Base-by-base conservation (phyloP, 2,113 vertebrate genomes). In the Prionailurus viverrinus region DNA sequence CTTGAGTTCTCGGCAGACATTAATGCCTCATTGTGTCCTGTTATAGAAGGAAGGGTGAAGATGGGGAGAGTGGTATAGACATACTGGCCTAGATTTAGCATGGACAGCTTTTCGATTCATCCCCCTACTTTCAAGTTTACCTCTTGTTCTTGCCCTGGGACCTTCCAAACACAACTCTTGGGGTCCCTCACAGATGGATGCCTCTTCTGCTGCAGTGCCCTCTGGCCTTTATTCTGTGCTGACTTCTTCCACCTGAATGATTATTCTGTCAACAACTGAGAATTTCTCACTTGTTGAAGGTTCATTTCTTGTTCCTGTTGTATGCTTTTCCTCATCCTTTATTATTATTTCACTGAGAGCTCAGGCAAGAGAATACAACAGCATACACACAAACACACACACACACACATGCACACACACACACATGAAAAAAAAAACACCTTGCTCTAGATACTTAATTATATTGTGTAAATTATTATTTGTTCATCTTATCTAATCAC, bases 111-210 rank as follows among this genome's bases (percentile, higher is more conserved):
- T 51, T 45, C 13, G 9, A 39, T 18, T 13, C 41, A 15, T 31
- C 18, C 3, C 3, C 5, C 66, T 63, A 74, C 80, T 39, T n/a
- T 16, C 19, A 36, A 5, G 15, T 45, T 15, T 21, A 8, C 1
- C 16, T 25, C 3, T 41, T 16, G 5, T 78, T 41, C 19, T 74
- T 68, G 31, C 5, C 3, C 18, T 73, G 6, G 9, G 21, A 63
- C 3, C 2, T 1, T 74, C 14, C 2, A 86, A 16, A n/a, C 3
- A 1, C 31, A 31, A 25, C 16, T 45, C 7, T 0, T 48, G 1
- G 12, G 4, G 9, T 39, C 39, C 29, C 31, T 23, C 7, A 48
- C 8, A 86, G 19, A 29, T 25, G 1, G 2, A 0, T 21, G 5
- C 29, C 12, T 69, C 82, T 31, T 89, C 14, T 61, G 25, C 7